A percentile compares a stretch with the other conserved stretches of the same genome.
These are phyloP conservation scores for Drosophila meridiana DNA, from an alignment of 2,888 invertebrate species.

Conservation along the genomic window DNA sequence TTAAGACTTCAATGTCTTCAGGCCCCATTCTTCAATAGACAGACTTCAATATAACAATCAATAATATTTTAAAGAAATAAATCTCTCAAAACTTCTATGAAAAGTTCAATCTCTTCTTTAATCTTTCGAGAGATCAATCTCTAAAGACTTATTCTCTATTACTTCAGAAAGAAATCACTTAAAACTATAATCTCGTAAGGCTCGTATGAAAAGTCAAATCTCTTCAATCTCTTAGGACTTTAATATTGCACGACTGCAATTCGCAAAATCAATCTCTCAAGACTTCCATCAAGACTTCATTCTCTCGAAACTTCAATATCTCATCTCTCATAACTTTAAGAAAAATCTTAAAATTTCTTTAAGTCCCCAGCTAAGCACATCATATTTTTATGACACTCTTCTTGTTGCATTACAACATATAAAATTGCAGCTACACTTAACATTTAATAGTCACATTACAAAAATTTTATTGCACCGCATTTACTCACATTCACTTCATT, in stretches of 20 bases:
- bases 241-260: background rate
- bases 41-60: too few relatives aligned
- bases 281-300: too few relatives aligned
- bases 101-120: too few relatives aligned
- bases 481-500: conserved; percentile 80
- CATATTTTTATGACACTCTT: background rate
- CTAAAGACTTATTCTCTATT: too few relatives aligned
- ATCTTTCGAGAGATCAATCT: too few relatives aligned
- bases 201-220: too few relatives aligned
- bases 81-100: too few relatives aligned
- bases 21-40: too few relatives aligned
- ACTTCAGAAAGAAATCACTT: too few relatives aligned
- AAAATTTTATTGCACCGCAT: conserved; percentile 18
- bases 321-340: background rate
- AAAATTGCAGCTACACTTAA: conserved; percentile 2
- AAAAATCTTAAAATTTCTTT: background rate
- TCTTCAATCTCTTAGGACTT: background rate
- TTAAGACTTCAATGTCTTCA: background rate
- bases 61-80: too few relatives aligned
- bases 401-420: background rate
- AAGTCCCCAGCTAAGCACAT: background rate
- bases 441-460: background rate
- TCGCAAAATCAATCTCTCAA: too few relatives aligned
- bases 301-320: background rate
- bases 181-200: too few relatives aligned